phyloP scores from a whole-genome alignment of 2,888 invertebrate species.

The Macrosoma leucophasiata region DNA sequence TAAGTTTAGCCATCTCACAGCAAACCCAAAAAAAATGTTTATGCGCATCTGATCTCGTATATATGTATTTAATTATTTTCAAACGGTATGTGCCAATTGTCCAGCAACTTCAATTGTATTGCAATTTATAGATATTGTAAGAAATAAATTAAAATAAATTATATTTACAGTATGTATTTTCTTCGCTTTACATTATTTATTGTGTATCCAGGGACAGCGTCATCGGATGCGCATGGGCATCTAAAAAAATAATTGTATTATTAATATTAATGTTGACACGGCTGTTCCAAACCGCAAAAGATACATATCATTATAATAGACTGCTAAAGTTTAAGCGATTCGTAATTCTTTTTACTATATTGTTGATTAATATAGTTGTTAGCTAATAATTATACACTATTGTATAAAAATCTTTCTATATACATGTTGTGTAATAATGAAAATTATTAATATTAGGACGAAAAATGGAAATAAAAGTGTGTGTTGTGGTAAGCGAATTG shows the following conservation, averaged over 20 bases:
- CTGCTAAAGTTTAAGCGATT: constrained; percentile 67
- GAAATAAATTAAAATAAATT: too few relatives aligned
- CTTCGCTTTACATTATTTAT: too few relatives aligned
- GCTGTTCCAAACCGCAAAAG: constrained; percentile 73
- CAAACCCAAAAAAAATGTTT: constrained; percentile 18
- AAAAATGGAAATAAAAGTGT: constrained; percentile 62
- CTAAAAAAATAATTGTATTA: too few relatives aligned
- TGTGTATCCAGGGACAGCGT: too few relatives aligned
- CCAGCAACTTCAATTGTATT: too few relatives aligned
- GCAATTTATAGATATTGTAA: too few relatives aligned
- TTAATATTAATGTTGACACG: constrained; percentile 42
- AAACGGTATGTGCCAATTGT: neutral
- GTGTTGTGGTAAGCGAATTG: constrained; percentile 55
- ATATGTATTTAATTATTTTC: neutral
- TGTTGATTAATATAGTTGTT: constrained; percentile 69
- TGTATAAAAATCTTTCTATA: constrained; percentile 76
- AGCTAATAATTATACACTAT: constrained; percentile 72
- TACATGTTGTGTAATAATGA: constrained; percentile 74
- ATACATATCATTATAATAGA: constrained; percentile 76
- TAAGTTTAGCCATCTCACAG: constrained; percentile 27
- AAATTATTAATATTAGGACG: constrained; percentile 54
- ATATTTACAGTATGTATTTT: too few relatives aligned
- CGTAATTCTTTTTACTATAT: constrained; percentile 70
- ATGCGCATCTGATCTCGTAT: constrained; percentile 13
- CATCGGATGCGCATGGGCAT: too few relatives aligned